These are phyloP conservation scores for Kryptolebias marmoratus DNA, from an alignment of 2,113 vertebrate genomes.

Conservation along the genomic window DNA sequence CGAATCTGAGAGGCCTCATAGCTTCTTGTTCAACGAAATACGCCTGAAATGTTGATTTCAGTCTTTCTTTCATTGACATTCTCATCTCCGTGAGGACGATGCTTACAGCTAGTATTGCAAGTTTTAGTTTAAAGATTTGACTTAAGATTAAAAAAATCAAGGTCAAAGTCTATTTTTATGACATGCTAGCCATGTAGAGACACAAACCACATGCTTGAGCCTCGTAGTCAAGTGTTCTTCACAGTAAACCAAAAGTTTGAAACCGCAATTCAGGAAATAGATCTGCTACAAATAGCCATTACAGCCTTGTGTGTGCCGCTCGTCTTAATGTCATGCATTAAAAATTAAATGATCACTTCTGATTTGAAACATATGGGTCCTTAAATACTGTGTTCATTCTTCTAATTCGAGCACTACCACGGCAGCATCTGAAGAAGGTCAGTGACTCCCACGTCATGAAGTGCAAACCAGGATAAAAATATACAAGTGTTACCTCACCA, in stretches of 20 bases:
- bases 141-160: not conserved
- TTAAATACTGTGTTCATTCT: not conserved
- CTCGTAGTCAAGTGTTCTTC: not conserved
- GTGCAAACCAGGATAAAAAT: not conserved
- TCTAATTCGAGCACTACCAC: not conserved
- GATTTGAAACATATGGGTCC: not conserved
- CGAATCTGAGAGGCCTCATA: not conserved
- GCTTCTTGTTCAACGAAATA: not conserved
- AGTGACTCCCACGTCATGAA: constrained; percentile 13
- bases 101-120: not conserved
- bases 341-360: not conserved
- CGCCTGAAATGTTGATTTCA: not conserved
- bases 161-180: constrained; percentile 21
- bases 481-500: constrained; percentile 9
- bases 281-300: not conserved
- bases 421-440: constrained; percentile 36
- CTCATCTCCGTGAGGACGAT: no score
- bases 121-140: not conserved
- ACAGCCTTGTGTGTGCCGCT: not conserved
- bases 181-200: constrained; percentile 5
- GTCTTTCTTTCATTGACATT: no score
- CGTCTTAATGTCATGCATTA: not conserved
- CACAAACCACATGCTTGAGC: constrained; percentile 24
- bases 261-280: not conserved
- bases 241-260: not conserved